Percentiles rank a stretch among this genome's conserved stretches.
Conservation (phyloP, 2,113 vertebrate genomes). For the Anolis carolinensis region DNA sequence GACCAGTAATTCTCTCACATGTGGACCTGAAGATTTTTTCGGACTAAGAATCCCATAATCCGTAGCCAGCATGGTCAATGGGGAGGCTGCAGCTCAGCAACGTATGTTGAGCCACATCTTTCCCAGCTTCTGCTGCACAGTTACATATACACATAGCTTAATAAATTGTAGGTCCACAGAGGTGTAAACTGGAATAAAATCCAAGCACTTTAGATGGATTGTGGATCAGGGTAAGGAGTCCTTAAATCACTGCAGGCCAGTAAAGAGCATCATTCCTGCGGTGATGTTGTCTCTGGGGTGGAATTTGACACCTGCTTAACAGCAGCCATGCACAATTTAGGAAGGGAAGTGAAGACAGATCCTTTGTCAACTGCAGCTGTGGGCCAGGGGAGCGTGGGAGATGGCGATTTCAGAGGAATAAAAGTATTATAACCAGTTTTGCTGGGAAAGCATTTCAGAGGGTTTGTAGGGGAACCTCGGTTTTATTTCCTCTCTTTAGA, state of each 20-base stretch:
- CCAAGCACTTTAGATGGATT: slow-evolving; percentile 10
- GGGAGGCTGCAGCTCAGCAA: not conserved
- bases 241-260: slow-evolving; percentile 26
- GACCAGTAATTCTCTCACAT: too few relatives aligned
- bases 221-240: not conserved
- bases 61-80: not conserved
- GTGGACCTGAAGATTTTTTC: not conserved
- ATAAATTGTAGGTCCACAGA: too few relatives aligned
- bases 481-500: slow-evolving; percentile 16
- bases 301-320: slow-evolving; percentile 27
- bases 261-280: slow-evolving; percentile 6
- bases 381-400: not conserved
- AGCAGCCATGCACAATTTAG: slow-evolving; percentile 12
- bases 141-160: too few relatives aligned
- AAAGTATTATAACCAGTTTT: slow-evolving; percentile 3
- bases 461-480: not conserved
- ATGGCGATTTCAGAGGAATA: not conserved
- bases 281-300: not conserved
- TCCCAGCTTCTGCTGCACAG: not conserved
- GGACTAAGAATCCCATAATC: not conserved
- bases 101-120: not conserved
- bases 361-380: slow-evolving; percentile 9
- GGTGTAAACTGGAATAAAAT: not conserved
- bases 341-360: slow-evolving; percentile 9
- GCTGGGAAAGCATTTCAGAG: not conserved